Percentiles rank a stretch among this genome's conserved stretches.
Evolutionary conservation across 2,888 invertebrate species (phyloP).

Genomic region (Salpingus planirostris): DNA sequence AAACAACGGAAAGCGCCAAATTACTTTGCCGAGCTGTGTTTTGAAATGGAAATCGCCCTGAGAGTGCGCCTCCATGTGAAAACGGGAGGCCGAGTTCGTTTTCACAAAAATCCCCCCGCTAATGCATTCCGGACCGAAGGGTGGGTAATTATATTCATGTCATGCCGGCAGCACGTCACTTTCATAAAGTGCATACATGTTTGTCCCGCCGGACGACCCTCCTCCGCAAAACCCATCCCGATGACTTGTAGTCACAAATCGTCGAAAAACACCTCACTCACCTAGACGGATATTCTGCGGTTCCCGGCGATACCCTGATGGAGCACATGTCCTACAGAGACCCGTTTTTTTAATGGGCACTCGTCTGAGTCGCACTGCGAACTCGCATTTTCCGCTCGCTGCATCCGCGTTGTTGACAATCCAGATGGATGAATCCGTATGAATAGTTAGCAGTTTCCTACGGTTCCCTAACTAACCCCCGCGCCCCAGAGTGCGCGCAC

Average conservation of each 20-base stretch:
- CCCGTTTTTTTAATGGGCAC: no score
- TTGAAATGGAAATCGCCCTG: conserved; percentile 10
- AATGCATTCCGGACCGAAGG: conserved; percentile 3
- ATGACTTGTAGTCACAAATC: no score
- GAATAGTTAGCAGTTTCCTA: conserved; percentile 1
- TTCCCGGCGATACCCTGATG: no score
- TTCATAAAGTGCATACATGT: conserved; percentile 17
- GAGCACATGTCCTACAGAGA: no score
- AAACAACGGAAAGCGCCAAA: conserved; percentile 9
- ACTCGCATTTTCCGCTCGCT: not conserved
- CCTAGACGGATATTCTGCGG: no score
- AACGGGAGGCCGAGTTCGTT: not conserved
- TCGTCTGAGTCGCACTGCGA: no score
- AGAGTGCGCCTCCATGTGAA: no score
- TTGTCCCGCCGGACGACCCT: no score
- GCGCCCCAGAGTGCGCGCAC: not conserved
- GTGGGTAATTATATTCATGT: conserved; percentile 19
- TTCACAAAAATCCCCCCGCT: not conserved
- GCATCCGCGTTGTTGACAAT: conserved; percentile 4
- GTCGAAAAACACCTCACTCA: no score
- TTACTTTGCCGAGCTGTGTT: conserved; percentile 6
- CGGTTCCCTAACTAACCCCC: not conserved
- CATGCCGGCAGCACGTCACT: conserved; percentile 21
- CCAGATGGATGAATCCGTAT: conserved; percentile 5
- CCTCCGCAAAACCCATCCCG: no score